A percentile compares a stretch with the other conserved stretches of the same genome.
Conservation (phyloP, 2,797 vertebrate genomes). For the Gallirallus australis region DNA sequence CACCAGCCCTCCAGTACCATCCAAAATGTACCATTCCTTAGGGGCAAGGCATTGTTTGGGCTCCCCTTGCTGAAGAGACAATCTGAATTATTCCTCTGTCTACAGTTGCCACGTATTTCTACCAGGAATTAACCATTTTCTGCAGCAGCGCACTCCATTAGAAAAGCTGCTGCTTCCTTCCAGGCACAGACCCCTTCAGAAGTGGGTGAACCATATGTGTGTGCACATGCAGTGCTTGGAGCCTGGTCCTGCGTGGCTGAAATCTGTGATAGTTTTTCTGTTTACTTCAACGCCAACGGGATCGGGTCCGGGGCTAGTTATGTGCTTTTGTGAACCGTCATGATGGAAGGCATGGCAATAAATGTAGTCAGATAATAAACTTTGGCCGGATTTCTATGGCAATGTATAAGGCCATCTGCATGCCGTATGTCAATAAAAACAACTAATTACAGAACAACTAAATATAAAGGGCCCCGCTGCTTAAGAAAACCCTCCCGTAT, state of each 20-base stretch:
- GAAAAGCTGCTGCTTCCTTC: neutral
- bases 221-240: neutral
- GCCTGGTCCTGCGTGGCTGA: neutral
- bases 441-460: slow-evolving; percentile 60
- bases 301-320: neutral
- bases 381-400: neutral
- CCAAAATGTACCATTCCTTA: neutral
- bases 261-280: neutral
- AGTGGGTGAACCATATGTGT: neutral
- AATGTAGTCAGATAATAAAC: slow-evolving; percentile 24
- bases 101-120: neutral
- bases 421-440: slow-evolving; percentile 69
- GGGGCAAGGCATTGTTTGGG: neutral
- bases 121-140: neutral
- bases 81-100: neutral
- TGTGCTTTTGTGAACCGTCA: neutral
- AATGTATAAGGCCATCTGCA: slow-evolving; percentile 36
- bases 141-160: neutral
- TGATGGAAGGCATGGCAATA: neutral
- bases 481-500: slow-evolving; percentile 38
- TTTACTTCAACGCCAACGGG: neutral
- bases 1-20: neutral
- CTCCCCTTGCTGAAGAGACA: neutral
- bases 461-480: slow-evolving; percentile 36
- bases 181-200: neutral